Conservation (phyloP, 2,888 invertebrate genomes). For the Leucoma salicis region DNA sequence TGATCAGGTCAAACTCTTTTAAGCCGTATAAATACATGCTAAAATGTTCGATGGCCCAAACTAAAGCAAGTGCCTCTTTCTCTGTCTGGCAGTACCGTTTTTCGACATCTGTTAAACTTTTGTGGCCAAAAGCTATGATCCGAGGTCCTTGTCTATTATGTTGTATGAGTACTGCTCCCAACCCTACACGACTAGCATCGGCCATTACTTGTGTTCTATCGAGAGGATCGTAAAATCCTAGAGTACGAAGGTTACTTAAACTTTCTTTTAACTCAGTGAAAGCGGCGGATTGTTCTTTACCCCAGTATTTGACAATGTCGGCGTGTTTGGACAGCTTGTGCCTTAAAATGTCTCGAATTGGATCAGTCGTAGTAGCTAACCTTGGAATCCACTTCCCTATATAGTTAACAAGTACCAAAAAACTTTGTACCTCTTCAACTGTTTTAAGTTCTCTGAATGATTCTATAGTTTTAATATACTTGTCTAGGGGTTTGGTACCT, state of each 20-base stretch:
- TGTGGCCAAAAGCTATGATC: conserved; percentile 34
- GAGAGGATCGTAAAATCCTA: conserved; percentile 29
- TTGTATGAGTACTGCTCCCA: conserved; percentile 24
- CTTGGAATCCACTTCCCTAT: conserved; percentile 5
- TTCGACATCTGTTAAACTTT: conserved; percentile 27
- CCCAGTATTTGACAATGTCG: not conserved
- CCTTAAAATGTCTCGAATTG: not conserved
- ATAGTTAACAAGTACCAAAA: conserved; percentile 34
- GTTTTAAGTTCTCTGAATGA: conserved; percentile 19
- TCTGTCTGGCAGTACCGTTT: conserved; percentile 19
- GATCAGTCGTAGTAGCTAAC: conserved; percentile 4
- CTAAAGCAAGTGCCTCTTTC: conserved; percentile 12
- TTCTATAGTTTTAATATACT: conserved; percentile 2
- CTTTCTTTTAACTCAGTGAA: not conserved
- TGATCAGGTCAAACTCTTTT: conserved; percentile 19
- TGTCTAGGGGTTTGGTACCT: not conserved
- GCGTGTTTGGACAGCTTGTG: not conserved
- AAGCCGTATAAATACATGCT: conserved; percentile 9
- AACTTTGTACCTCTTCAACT: conserved; percentile 34
- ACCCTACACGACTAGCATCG: conserved; percentile 28
- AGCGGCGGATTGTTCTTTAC: not conserved
- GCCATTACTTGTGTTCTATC: conserved; percentile 28
- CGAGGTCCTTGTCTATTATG: conserved; percentile 9
- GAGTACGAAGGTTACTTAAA: conserved; percentile 6
- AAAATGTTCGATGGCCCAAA: conserved; percentile 10